These are phyloP conservation scores for Eriocheir sinensis DNA, from an alignment of 1,140 invertebrate genomes.

Conservation along the genomic window DNA sequence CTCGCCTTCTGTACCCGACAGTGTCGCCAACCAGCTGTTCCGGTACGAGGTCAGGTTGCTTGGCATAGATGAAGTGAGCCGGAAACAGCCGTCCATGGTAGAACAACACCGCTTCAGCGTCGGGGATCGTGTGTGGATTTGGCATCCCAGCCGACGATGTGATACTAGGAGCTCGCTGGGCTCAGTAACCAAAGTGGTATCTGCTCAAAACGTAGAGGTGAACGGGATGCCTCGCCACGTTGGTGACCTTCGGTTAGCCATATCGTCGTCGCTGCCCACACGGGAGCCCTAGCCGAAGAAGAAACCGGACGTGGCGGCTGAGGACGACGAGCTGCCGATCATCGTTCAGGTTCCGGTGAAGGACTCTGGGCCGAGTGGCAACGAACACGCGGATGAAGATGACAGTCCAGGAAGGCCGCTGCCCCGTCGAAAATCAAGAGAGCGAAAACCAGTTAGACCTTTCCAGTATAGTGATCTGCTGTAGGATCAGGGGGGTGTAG, in stretches of 20 bases:
- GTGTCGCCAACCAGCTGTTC: too few species aligned
- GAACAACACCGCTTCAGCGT: too few species aligned
- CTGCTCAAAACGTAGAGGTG: slow-evolving; percentile 8
- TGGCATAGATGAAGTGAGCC: too few species aligned
- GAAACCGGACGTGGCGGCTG: slow-evolving; percentile 6
- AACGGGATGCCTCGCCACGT: slow-evolving; percentile 13
- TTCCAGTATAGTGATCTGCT: slow-evolving; percentile 40
- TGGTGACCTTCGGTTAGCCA: slow-evolving; percentile 15
- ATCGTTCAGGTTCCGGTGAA: not conserved
- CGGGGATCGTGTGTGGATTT: slow-evolving; percentile 16
- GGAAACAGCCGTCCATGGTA: too few species aligned
- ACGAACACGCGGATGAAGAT: not conserved
- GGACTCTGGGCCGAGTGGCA: too few species aligned
- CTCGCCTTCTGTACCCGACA: too few species aligned
- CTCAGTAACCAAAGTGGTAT: slow-evolving; percentile 15
- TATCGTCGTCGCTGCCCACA: not conserved
- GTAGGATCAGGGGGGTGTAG: too few species aligned
- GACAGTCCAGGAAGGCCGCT: not conserved
- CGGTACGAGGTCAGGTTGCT: too few species aligned
- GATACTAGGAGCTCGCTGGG: slow-evolving; percentile 5
- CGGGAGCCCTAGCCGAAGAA: not conserved
- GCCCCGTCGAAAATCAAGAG: not conserved
- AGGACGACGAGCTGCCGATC: not conserved
- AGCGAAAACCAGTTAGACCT: not conserved
- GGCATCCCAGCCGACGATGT: slow-evolving; percentile 18